phyloP scores from a whole-genome alignment of 2,797 vertebrate species.

The Eulemur rubriventer region DNA sequence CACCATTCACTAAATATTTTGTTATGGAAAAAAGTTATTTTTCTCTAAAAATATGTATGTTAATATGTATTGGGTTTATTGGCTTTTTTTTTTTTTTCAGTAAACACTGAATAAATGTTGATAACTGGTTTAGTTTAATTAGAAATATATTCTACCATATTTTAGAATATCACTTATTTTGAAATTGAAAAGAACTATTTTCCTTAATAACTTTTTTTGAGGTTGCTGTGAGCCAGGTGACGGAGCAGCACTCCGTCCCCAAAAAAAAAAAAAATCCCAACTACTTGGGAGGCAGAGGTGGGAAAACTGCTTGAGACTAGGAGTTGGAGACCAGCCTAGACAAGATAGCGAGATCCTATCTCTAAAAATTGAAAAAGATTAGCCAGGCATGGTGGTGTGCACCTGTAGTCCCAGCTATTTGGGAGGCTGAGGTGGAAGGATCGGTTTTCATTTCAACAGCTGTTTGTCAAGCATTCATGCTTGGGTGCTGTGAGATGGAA shows the following conservation, averaged over 20 bases:
- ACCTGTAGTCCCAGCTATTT: too few relatives aligned
- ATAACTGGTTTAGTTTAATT: neutral
- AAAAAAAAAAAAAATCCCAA: too few relatives aligned
- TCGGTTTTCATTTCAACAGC: neutral
- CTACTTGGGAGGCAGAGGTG: too few relatives aligned
- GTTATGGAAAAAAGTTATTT: conserved; percentile 10
- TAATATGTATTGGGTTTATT: neutral
- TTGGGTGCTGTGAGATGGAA: neutral
- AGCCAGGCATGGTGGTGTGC: too few relatives aligned
- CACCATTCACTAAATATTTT: neutral
- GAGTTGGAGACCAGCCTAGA: too few relatives aligned
- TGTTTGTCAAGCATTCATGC: neutral
- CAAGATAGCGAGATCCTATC: too few relatives aligned
- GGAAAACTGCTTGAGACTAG: too few relatives aligned
- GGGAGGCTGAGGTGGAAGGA: too few relatives aligned
- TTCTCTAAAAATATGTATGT: conserved; percentile 1
- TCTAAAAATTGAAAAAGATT: too few relatives aligned
- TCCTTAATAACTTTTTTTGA: neutral
- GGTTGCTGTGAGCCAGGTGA: too few relatives aligned
- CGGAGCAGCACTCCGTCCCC: too few relatives aligned
- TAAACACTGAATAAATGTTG: neutral
- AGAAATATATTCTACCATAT: neutral
- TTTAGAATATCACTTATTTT: conserved; percentile 29
- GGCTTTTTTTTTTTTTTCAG: neutral
- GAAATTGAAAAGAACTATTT: conserved; percentile 21